A percentile compares a stretch with the other conserved stretches of the same genome.
phyloP scores from a whole-genome alignment of 2,113 vertebrate species.

The Muntiacus muntjak region DNA sequence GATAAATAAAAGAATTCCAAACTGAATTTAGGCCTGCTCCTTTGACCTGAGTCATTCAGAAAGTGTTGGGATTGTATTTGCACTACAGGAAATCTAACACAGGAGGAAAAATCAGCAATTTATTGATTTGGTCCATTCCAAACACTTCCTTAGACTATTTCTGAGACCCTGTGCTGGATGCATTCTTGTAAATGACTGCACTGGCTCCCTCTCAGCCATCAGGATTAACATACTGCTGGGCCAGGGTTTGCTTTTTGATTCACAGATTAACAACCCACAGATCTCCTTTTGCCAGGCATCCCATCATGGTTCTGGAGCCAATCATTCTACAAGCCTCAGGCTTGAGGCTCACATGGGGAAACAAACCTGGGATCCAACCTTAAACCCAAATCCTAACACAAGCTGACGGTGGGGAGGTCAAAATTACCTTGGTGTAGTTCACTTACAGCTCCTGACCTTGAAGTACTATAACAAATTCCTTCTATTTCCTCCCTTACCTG shows the following conservation, averaged over 20 bases:
- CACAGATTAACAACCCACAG: neutral
- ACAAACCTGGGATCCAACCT: constrained; percentile 3
- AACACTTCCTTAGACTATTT: neutral
- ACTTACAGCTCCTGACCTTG: neutral
- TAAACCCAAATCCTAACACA: constrained; percentile 15
- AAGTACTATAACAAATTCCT: neutral
- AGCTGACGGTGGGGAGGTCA: neutral
- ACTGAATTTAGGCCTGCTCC: neutral
- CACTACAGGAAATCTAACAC: neutral
- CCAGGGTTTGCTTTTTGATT: neutral
- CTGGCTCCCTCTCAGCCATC: neutral
- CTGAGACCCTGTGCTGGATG: neutral
- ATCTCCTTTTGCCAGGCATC: neutral
- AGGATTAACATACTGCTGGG: neutral
- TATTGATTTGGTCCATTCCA: neutral
- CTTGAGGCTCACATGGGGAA: neutral
- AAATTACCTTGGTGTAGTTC: neutral
- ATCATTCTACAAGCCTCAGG: neutral
- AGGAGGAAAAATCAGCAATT: neutral
- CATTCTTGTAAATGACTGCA: neutral
- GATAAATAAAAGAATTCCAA: constrained; percentile 7
- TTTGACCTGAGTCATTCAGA: neutral
- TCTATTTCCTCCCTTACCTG: neutral
- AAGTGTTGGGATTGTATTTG: constrained; percentile 3
- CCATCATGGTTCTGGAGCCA: neutral